Conservation (phyloP, 2,113 vertebrate species). For the Rhinogobius similis region DNA sequence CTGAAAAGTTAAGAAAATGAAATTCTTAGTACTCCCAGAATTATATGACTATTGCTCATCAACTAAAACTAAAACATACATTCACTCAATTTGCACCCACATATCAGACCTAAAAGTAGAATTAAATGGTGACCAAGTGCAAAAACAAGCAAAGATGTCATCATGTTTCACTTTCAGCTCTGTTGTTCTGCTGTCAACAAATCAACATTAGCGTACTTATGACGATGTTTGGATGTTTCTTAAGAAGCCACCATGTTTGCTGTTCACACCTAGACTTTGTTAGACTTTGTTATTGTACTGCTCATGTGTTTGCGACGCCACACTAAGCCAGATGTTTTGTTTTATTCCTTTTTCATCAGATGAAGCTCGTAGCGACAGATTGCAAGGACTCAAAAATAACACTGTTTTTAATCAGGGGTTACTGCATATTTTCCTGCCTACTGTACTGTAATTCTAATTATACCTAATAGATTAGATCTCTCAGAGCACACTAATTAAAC, state of each 20-base stretch:
- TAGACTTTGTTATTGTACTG: background rate
- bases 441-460: constrained; percentile 14
- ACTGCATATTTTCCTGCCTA: constrained; percentile 2
- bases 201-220: background rate
- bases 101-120: too few species aligned
- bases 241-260: background rate
- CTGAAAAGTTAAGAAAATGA: too few species aligned
- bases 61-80: too few species aligned
- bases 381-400: constrained; percentile 2
- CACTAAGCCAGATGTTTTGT: constrained; percentile 6
- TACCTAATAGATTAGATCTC: constrained; percentile 21
- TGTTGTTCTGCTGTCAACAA: background rate
- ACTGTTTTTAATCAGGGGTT: background rate
- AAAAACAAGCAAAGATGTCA: background rate
- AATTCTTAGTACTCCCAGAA: too few species aligned
- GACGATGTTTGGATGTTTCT: background rate
- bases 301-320: background rate
- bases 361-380: background rate
- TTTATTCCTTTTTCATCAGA: constrained; percentile 9
- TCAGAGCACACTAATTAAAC: constrained; percentile 15
- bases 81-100: too few species aligned
- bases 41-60: too few species aligned
- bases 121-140: background rate
- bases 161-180: too few species aligned
- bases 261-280: background rate